Conservation (phyloP, 2,888 invertebrate species). For the Autographa gamma region DNA sequence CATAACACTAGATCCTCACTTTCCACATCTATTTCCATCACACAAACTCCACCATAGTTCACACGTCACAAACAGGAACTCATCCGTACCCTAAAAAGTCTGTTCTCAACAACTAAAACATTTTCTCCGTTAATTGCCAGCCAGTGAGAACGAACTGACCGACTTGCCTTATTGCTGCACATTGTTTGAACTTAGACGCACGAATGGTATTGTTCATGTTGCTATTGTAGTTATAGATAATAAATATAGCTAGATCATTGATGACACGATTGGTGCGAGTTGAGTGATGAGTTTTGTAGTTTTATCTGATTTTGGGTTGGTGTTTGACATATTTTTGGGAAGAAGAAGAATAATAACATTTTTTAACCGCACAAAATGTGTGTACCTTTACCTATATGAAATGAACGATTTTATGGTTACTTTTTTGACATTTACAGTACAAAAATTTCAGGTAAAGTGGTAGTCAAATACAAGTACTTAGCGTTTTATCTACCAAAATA, state of each 20-base stretch:
- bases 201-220: neutral
- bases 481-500: no score
- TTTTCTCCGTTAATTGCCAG: slow-evolving; percentile 39
- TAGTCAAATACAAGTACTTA: no score
- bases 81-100: neutral
- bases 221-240: neutral
- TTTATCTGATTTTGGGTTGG: neutral
- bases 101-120: neutral
- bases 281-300: neutral
- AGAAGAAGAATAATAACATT: no score
- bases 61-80: neutral
- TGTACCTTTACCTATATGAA: no score
- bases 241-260: neutral
- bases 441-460: no score
- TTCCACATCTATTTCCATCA: no score
- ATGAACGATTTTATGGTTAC: no score
- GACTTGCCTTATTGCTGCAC: slow-evolving; percentile 33
- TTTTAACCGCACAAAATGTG: no score
- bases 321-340: neutral
- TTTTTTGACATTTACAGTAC: no score
- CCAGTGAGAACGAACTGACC: slow-evolving; percentile 49
- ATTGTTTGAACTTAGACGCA: neutral
- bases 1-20: no score
- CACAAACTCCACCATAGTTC: neutral
- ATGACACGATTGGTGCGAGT: neutral